Conservation (phyloP, 1,140 invertebrate genomes). For the Thaumetopoea pityocampa region DNA sequence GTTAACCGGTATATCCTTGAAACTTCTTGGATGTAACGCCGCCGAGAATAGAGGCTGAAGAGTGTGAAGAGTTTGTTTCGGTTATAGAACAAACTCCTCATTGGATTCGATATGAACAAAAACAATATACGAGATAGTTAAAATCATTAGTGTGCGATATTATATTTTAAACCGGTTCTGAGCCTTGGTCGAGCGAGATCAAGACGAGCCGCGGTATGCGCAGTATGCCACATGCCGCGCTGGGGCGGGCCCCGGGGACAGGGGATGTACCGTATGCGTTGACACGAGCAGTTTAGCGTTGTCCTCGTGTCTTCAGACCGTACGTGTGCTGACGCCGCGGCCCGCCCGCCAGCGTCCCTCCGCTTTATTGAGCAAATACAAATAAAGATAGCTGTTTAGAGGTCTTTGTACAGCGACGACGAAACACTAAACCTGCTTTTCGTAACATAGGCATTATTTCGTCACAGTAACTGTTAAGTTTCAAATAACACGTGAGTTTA, state of each 20-base stretch:
- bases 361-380: conserved; percentile 8
- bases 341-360: conserved; percentile 1
- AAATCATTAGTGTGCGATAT: too few species aligned
- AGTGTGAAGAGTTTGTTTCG: too few species aligned
- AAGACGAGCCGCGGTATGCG: conserved; percentile 32
- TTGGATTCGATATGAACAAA: neutral
- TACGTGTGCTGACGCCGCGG: conserved; percentile 32
- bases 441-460: too few species aligned
- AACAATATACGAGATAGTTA: conserved; percentile 3
- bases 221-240: conserved; percentile 33
- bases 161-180: too few species aligned
- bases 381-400: conserved; percentile 6
- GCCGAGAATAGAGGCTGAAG: too few species aligned
- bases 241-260: conserved; percentile 39
- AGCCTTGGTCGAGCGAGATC: conserved; percentile 29
- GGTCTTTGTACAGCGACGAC: too few species aligned
- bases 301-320: conserved; percentile 27
- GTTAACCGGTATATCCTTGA: too few species aligned
- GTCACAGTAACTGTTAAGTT: too few species aligned
- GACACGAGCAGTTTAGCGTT: conserved; percentile 44
- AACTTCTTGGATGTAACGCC: too few species aligned
- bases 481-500: too few species aligned
- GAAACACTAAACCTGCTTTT: too few species aligned
- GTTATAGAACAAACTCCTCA: too few species aligned
- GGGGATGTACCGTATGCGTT: conserved; percentile 45